A percentile compares a stretch with the other conserved stretches of the same genome.
Evolutionary conservation across 2,113 vertebrate species (phyloP).

Genomic region (Channa argus): DNA sequence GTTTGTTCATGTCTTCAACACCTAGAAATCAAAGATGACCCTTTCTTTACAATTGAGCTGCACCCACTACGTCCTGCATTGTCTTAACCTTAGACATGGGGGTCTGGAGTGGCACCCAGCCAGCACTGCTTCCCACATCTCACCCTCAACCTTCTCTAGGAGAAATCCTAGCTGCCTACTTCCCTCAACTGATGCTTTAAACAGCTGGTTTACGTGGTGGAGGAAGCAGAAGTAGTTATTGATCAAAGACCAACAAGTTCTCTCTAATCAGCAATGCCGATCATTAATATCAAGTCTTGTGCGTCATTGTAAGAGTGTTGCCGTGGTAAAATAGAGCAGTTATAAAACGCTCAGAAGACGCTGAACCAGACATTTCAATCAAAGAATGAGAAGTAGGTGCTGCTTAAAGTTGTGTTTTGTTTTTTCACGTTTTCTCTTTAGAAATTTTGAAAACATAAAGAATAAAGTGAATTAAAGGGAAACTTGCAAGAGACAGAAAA

Average conservation of each 20-base stretch:
- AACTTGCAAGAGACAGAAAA: no score
- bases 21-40: conserved; percentile 39
- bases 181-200: conserved; percentile 71
- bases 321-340: conserved; percentile 35
- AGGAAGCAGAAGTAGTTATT: conserved; percentile 63
- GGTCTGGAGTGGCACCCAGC: conserved; percentile 55
- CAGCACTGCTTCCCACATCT: conserved; percentile 60
- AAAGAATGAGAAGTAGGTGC: background rate
- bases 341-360: conserved; percentile 17
- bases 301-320: conserved; percentile 51
- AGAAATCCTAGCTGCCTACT: conserved; percentile 59
- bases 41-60: conserved; percentile 41
- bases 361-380: background rate
- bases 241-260: conserved; percentile 47
- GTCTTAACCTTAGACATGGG: conserved; percentile 68
- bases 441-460: no score
- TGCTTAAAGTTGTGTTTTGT: background rate
- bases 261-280: conserved; percentile 33
- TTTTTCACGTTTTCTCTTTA: no score
- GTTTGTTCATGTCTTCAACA: conserved; percentile 14
- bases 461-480: no score
- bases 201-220: conserved; percentile 60
- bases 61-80: conserved; percentile 55
- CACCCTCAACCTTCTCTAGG: conserved; percentile 51
- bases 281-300: conserved; percentile 27